These are phyloP conservation scores for Caprella mutica DNA, from an alignment of 2,888 invertebrate species.

Conservation along the genomic window DNA sequence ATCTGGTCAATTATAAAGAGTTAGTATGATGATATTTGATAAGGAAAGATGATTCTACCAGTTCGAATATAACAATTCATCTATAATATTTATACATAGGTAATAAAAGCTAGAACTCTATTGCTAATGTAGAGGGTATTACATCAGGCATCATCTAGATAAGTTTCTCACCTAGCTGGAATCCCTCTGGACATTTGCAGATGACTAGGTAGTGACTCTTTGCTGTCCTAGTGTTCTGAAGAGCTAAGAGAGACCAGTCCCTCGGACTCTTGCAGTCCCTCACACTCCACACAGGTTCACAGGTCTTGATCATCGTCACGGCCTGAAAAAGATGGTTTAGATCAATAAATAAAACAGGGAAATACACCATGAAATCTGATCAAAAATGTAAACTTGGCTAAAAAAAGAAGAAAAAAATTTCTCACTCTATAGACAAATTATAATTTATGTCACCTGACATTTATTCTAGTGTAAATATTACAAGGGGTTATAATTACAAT, in stretches of 20 bases:
- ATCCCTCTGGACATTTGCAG: constrained; percentile 74
- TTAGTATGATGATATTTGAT: background rate
- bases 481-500: too few species aligned
- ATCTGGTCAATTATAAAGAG: too few species aligned
- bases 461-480: too few species aligned
- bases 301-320: constrained; percentile 80
- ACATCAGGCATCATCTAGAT: background rate
- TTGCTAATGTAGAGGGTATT: background rate
- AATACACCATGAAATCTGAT: background rate
- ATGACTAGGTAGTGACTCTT: constrained; percentile 89
- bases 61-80: background rate
- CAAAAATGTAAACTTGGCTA: too few species aligned
- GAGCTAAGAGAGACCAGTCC: constrained; percentile 80
- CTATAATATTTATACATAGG: background rate
- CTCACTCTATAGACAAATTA: too few species aligned
- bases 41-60: background rate
- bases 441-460: too few species aligned
- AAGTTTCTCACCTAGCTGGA: constrained; percentile 58
- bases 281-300: constrained; percentile 84
- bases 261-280: constrained; percentile 73
- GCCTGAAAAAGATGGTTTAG: constrained; percentile 47
- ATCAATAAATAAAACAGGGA: constrained; percentile 27
- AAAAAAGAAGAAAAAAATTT: too few species aligned
- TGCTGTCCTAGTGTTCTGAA: constrained; percentile 82
- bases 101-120: background rate